Conservation (phyloP, 2,888 invertebrate genomes). For the Spilarctia lutea region DNA sequence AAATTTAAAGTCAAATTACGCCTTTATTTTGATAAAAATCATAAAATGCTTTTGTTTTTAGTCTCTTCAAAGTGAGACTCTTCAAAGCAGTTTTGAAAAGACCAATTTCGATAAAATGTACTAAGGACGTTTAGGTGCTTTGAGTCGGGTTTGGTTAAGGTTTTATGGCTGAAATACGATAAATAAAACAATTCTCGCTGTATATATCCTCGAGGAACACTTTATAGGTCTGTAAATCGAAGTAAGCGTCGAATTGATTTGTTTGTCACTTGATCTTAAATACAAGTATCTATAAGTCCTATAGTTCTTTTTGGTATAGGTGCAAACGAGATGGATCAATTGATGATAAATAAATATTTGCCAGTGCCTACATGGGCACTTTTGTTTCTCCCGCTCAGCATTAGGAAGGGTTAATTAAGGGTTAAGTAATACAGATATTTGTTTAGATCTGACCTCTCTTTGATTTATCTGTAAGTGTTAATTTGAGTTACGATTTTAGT, state of each 20-base stretch:
- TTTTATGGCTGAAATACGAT: constrained; percentile 1
- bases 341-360: too few relatives aligned
- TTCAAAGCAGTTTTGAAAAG: not conserved
- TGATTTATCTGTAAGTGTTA: too few relatives aligned
- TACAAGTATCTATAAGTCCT: not conserved
- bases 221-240: not conserved
- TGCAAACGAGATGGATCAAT: too few relatives aligned
- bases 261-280: constrained; percentile 1
- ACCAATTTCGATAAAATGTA: not conserved
- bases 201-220: not conserved
- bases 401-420: not conserved
- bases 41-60: not conserved
- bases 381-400: not conserved
- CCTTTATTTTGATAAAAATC: not conserved
- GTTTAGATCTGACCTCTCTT: not conserved
- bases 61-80: not conserved
- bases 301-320: too few relatives aligned
- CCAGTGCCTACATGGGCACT: too few relatives aligned
- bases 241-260: not conserved
- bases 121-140: not conserved
- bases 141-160: not conserved
- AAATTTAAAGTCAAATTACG: not conserved
- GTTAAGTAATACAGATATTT: not conserved
- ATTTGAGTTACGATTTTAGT: too few relatives aligned
- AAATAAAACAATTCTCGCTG: not conserved